Evolutionary conservation across 2,888 invertebrate genomes (phyloP).

Genomic region (Noctua janthe): DNA sequence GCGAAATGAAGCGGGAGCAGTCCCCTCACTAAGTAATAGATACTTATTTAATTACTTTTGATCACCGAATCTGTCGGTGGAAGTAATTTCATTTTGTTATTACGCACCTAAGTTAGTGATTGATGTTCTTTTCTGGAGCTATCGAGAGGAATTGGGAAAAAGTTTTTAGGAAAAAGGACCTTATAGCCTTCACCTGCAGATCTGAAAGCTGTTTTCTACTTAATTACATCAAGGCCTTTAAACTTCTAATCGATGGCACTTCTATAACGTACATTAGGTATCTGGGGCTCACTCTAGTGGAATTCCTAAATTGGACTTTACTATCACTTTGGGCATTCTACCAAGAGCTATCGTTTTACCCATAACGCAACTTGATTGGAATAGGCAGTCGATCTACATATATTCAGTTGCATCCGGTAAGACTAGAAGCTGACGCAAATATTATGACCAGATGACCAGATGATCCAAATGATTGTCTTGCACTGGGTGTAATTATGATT

Average conservation of each 20-base stretch:
- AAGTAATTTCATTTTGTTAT: constrained; percentile 35
- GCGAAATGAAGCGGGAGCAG: constrained; percentile 10
- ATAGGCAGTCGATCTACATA: not conserved
- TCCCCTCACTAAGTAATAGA: constrained; percentile 6
- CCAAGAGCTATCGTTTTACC: not conserved
- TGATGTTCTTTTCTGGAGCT: constrained; percentile 24
- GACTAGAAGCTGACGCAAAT: not conserved
- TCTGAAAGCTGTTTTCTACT: not conserved
- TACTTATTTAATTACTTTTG: constrained; percentile 34
- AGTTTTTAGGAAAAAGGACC: not conserved
- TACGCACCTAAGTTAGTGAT: constrained; percentile 25
- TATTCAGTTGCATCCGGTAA: not conserved
- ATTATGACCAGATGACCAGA: no score
- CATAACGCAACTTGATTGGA: no score
- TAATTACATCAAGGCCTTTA: not conserved
- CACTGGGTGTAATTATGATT: no score
- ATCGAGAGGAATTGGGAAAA: not conserved
- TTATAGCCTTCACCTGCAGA: not conserved
- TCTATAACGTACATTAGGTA: not conserved
- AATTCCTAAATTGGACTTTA: no score
- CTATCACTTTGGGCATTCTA: not conserved
- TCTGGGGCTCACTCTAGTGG: no score
- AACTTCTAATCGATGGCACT: not conserved
- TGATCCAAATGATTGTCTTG: no score
- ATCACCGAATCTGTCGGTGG: constrained; percentile 26